A percentile compares a stretch with the other conserved stretches of the same genome.
Evolutionary conservation across 2,113 vertebrate species (phyloP).

Genomic region (Heterochromis multidens): DNA sequence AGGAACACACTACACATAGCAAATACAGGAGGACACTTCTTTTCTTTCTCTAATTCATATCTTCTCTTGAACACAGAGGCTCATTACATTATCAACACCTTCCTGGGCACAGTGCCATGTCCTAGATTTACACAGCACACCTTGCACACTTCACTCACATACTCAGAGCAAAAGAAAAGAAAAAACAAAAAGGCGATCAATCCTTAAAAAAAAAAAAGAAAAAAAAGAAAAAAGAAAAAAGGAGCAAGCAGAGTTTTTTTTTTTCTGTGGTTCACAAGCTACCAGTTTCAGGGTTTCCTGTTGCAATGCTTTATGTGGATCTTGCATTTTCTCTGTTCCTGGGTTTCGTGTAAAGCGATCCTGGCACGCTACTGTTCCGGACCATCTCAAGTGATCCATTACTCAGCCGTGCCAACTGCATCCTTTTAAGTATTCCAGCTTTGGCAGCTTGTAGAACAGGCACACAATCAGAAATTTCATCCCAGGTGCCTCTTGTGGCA

Average conservation of each 20-base stretch:
- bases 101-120: slow-evolving; percentile 44
- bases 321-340: slow-evolving; percentile 61
- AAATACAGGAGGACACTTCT: slow-evolving; percentile 27
- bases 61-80: slow-evolving; percentile 32
- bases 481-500: background rate
- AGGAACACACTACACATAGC: slow-evolving; percentile 13
- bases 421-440: slow-evolving; percentile 48
- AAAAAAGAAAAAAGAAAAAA: background rate
- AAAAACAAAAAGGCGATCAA: background rate
- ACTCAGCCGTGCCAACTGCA: slow-evolving; percentile 52
- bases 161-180: slow-evolving; percentile 1
- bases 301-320: slow-evolving; percentile 62
- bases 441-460: slow-evolving; percentile 30
- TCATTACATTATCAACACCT: slow-evolving; percentile 54
- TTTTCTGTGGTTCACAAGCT: slow-evolving; percentile 37
- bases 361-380: slow-evolving; percentile 55
- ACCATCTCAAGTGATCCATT: slow-evolving; percentile 52
- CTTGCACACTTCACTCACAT: slow-evolving; percentile 27
- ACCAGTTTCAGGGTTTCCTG: slow-evolving; percentile 65
- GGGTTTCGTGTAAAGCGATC: slow-evolving; percentile 69
- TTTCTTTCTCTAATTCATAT: slow-evolving; percentile 25
- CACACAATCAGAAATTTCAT: slow-evolving; percentile 40
- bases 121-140: slow-evolving; percentile 52
- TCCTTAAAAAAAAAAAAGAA: background rate
- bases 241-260: slow-evolving; percentile 23